A percentile compares a stretch with the other conserved stretches of the same genome.
These are phyloP conservation scores for Alectura lathami DNA, from an alignment of 2,113 vertebrate genomes.

Conservation along the genomic window DNA sequence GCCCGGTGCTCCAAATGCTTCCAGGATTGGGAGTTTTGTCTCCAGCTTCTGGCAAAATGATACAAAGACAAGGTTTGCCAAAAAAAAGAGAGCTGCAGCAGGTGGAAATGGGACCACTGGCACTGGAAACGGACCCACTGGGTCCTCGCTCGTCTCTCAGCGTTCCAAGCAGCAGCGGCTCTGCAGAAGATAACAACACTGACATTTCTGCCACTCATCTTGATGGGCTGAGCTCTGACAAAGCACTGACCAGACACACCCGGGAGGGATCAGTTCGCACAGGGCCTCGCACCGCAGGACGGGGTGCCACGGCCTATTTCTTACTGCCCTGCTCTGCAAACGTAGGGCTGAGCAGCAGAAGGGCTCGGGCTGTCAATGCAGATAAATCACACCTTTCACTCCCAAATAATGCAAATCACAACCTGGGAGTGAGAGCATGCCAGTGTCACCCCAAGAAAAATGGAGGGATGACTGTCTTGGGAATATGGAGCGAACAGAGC, in stretches of 20 bases:
- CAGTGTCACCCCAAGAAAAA: background rate
- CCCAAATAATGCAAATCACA: accelerated
- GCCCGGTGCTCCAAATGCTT: accelerated
- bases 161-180: background rate
- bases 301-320: background rate
- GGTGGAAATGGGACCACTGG: background rate
- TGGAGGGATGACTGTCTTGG: background rate
- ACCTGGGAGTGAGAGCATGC: background rate
- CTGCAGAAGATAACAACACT: background rate
- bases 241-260: background rate
- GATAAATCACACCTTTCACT: background rate
- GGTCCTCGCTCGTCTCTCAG: background rate
- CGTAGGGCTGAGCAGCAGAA: background rate
- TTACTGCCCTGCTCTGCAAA: background rate
- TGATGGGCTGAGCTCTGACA: background rate
- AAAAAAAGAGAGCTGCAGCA: background rate
- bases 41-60: background rate
- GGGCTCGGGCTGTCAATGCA: background rate
- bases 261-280: background rate
- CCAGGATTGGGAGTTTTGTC: background rate
- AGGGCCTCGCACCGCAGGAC: background rate
- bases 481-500: background rate
- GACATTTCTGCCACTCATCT: background rate
- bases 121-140: background rate
- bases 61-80: background rate